Base-by-base conservation (phyloP, 1,140 invertebrate species). In the Delia radicum region DNA sequence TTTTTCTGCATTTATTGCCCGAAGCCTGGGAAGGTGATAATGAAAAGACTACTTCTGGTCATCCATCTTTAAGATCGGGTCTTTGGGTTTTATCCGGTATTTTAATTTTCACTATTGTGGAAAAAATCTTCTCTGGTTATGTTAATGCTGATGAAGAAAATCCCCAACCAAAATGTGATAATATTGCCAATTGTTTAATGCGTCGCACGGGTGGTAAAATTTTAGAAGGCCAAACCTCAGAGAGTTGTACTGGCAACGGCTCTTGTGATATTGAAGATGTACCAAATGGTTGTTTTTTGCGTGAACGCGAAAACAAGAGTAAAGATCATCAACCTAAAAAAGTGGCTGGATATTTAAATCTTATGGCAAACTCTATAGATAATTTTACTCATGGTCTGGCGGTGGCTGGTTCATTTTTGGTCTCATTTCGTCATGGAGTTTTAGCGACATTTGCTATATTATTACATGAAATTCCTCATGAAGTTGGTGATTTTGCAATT, bases 301-400 rank as follows among this genome's bases (percentile, higher is more conserved):
- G 85, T 3, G 86, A 87, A 46, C 79, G 80, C 12, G 82, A 85
- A 24, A 69, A 79, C 7, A 84, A 88, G 69, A 78, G 80, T 5
- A 85, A 85, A 46, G 65, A 75, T 3, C n/a, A n/a, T n/a, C 77
- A 79, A 15, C 80, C 83, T 7, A 86, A 79, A 74, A 83, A 96
- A 90, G 91, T 96, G 69, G 91, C 93, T 33, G 98, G 97, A 5
- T 99, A 98, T 85, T 87, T 99, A 69, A 99, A 99, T 88, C 88
- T 99, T 67, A 87, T 98, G 85, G 97, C 97, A 4, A 99, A 99
- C 87, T 93, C 94, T 10, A 96, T 99, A 74, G 97, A 99, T 84
- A 99, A 99, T 88, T 99, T 99, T 87, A 98, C 96, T 0, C 97
- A 99, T 87, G 98, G 97, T 0, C 88, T 99, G 62, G 96, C 97